Percentiles rank a stretch among this genome's conserved stretches.
These are phyloP conservation scores for Flexamia atlantica DNA, from an alignment of 2,888 invertebrate species.

Conservation along the genomic window DNA sequence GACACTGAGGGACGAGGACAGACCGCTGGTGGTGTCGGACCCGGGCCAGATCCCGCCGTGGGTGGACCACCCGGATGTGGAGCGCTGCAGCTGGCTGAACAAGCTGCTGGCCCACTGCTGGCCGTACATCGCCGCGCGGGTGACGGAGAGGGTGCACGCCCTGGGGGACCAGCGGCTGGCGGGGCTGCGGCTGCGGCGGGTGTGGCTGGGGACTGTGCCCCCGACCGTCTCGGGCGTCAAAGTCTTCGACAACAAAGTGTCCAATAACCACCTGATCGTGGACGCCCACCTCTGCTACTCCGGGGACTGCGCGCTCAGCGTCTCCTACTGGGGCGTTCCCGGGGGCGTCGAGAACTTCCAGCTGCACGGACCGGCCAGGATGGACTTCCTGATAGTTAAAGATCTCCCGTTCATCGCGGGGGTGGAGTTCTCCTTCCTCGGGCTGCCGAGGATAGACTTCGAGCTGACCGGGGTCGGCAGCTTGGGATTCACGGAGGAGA, in stretches of 20 bases:
- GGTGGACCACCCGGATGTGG: no score
- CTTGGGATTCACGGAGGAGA: not conserved
- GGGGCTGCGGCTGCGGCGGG: no score
- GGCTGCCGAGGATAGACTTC: not conserved
- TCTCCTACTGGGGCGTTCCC: not conserved
- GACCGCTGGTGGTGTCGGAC: no score
- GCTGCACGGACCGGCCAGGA: not conserved
- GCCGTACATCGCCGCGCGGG: not conserved
- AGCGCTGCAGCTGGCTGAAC: conserved; percentile 14
- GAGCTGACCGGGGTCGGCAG: not conserved
- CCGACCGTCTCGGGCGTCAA: not conserved
- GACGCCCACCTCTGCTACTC: not conserved
- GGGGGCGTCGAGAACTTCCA: conserved; percentile 4
- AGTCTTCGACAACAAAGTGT: not conserved
- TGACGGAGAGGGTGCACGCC: no score
- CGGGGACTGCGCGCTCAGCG: not conserved
- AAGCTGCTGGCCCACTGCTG: not conserved
- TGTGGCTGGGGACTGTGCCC: not conserved
- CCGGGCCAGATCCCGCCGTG: no score
- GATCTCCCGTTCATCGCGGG: not conserved
- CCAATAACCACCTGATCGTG: not conserved
- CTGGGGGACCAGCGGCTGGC: no score
- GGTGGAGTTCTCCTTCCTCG: conserved; percentile 1
- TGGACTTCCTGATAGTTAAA: not conserved
- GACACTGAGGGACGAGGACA: no score